Conservation (phyloP, 2,888 invertebrate species). For the Neoaliturus tenellus region DNA sequence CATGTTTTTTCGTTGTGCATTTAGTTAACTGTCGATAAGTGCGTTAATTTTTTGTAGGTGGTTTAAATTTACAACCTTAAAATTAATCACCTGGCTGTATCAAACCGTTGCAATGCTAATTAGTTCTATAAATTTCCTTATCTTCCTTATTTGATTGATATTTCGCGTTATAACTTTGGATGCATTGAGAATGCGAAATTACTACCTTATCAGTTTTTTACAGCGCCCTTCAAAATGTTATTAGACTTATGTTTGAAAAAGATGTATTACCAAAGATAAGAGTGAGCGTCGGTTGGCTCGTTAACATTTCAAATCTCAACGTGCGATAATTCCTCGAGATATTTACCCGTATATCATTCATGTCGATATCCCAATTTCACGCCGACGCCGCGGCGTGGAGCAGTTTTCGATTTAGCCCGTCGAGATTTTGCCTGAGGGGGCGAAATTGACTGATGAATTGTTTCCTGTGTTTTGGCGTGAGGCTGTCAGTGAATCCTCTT, state of each 20-base stretch:
- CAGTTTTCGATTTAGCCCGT: slow-evolving; percentile 18
- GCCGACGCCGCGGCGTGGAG: background rate
- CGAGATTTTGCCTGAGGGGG: slow-evolving; percentile 14
- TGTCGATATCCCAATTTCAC: slow-evolving; percentile 12
- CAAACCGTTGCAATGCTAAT: background rate
- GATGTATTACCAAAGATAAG: slow-evolving; percentile 2
- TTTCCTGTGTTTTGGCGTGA: slow-evolving; percentile 44
- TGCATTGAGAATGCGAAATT: background rate
- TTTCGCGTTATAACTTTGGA: background rate
- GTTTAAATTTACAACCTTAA: no score
- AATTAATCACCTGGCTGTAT: background rate
- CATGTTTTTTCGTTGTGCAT: no score
- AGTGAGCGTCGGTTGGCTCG: background rate
- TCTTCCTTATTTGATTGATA: background rate
- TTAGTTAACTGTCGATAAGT: no score
- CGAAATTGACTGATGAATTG: slow-evolving; percentile 44
- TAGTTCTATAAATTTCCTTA: background rate
- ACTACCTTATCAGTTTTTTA: background rate
- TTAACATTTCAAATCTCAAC: background rate
- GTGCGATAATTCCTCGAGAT: background rate
- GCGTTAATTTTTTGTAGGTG: no score
- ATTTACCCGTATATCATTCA: background rate
- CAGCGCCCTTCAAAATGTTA: background rate
- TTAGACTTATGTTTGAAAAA: background rate
- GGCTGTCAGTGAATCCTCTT: slow-evolving; percentile 1